Conservation (phyloP, 1,140 invertebrate genomes). For the Lordiphosa clarofinis region DNA sequence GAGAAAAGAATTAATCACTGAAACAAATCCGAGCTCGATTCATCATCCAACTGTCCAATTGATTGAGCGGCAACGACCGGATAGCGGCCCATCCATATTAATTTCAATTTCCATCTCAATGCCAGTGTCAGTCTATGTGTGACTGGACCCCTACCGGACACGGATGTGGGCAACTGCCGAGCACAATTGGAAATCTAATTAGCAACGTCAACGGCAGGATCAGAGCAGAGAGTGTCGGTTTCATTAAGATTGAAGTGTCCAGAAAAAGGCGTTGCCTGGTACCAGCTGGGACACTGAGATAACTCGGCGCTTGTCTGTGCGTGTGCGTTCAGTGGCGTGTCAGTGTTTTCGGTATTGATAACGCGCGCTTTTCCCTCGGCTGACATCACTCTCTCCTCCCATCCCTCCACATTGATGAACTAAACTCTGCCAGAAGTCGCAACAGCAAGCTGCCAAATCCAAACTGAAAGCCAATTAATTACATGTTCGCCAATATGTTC, state of each 20-base stretch:
- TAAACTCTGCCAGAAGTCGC: conserved; percentile 12
- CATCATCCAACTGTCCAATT: conserved; percentile 23
- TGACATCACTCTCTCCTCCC: conserved; percentile 56
- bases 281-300: too few species aligned
- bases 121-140: conserved; percentile 6
- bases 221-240: conserved; percentile 11
- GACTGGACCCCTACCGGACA: conserved; percentile 9
- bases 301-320: conserved; percentile 12
- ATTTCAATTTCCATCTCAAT: conserved; percentile 9
- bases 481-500: conserved; percentile 71
- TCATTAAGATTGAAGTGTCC: conserved; percentile 36
- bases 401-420: conserved; percentile 24
- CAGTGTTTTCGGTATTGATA: conserved; percentile 31
- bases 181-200: conserved; percentile 41
- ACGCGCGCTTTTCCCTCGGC: conserved; percentile 33
- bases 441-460: conserved; percentile 30
- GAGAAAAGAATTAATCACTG: conserved; percentile 14
- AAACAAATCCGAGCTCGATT: conserved; percentile 17
- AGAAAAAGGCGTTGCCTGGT: conserved; percentile 32
- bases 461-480: conserved; percentile 52
- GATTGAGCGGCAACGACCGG: conserved; percentile 20
- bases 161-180: conserved; percentile 22
- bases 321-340: conserved; percentile 13
- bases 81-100: conserved; percentile 12
- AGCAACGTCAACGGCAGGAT: conserved; percentile 41